Base-by-base conservation (phyloP, 2,113 vertebrate species). In the Malaclemys terrapin region DNA sequence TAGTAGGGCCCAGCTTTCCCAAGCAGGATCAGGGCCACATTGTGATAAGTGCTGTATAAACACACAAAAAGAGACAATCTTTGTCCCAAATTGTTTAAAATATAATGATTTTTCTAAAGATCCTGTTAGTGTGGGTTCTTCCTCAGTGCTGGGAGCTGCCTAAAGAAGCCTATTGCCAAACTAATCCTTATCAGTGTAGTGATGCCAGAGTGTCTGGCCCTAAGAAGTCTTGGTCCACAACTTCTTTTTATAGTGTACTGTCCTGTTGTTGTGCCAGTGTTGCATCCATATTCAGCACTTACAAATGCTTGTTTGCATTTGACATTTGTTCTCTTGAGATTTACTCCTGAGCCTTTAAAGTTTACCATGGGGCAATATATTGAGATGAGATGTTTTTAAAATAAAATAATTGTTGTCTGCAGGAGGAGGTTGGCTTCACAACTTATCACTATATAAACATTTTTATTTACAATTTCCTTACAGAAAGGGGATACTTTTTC, bases 281-380 rank as follows among this genome's bases (percentile, higher is more conserved):
- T 93, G 24, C 17, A 80, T 8, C 8, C 72, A 53, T 19, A 56
- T 92, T 92, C 57, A 93, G 88, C 35, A n/a, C 35, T 69, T 69
- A 19, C 35, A n/a, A 92, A 82, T 80, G 25, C 35, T 25, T 88
- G 85, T 92, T 96, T 96, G 89, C 75, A 53, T 92, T 93, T 86
- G 85, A 89, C 29, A 69, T 69, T 69, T n/a, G 27, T n/a, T 62
- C 92, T 75, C 79, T 95, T 88, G 89, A 95, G 91, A 93, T 89
- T 86, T 89, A 52, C 56, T 95, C 84, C 11, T 72, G 85, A 90
- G 65, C 35, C 31, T 92, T 96, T 92, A 53, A 91, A 82, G 93
- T 96, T 89, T 93, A 88, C 56, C 92, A 56, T 62, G 91, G 29
- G n/a, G 35, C 62, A 80, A 92, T 72, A 96, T 95, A 89, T 88